Percentiles rank a stretch among this genome's conserved stretches.
These are phyloP conservation scores for Drosophila serrata DNA, from an alignment of 1,140 invertebrate genomes.

Conservation along the genomic window DNA sequence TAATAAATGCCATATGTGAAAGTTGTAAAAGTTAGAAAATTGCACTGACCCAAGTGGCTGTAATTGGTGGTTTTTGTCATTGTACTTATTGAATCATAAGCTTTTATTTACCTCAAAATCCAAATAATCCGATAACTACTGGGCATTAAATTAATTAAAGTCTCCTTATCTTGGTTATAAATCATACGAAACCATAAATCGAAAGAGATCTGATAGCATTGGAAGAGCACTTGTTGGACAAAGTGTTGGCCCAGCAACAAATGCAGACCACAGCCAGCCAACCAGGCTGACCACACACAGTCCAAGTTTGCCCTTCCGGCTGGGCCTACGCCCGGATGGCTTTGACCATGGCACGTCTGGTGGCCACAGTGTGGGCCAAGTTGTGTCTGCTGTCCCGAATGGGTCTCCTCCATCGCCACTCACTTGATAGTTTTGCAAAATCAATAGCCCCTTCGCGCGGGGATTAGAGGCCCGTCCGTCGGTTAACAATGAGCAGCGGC, in stretches of 20 bases:
- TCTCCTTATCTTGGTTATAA: background rate
- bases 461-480: conserved; percentile 3
- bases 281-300: background rate
- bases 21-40: background rate
- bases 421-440: conserved; percentile 61
- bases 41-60: background rate
- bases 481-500: conserved; percentile 19
- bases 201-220: conserved; percentile 3
- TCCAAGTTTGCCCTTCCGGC: conserved; percentile 1
- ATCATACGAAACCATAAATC: background rate
- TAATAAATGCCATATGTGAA: too few relatives aligned
- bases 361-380: conserved; percentile 19
- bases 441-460: conserved; percentile 58
- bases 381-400: conserved; percentile 8
- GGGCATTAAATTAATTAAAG: conserved; percentile 1
- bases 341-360: conserved; percentile 29
- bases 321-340: conserved; percentile 14
- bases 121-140: background rate
- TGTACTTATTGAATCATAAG: background rate
- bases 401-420: background rate
- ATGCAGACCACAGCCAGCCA: background rate
- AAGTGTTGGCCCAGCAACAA: conserved; percentile 6
- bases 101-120: background rate
- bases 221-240: conserved; percentile 26
- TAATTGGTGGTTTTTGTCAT: background rate